Evolutionary conservation across 2,888 invertebrate genomes (phyloP).

Genomic region (Campoplex capitator): DNA sequence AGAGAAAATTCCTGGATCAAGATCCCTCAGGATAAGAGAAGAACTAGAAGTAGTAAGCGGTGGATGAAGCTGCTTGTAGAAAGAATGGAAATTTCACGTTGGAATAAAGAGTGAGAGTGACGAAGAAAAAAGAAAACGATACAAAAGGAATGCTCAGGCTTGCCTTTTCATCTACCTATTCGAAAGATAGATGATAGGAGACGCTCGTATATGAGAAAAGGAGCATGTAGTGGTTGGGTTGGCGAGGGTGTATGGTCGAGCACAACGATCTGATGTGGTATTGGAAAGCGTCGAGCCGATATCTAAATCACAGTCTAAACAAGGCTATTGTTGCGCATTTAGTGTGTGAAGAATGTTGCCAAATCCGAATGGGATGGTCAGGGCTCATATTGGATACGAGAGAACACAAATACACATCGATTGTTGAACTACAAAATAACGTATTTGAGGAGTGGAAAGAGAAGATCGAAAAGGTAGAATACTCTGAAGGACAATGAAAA

Average conservation of each 20-base stretch:
- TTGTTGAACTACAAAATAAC: constrained; percentile 54
- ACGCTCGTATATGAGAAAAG: constrained; percentile 61
- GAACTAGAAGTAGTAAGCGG: constrained; percentile 52
- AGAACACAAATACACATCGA: constrained; percentile 40
- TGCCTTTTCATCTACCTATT: constrained; percentile 69
- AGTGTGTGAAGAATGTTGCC: constrained; percentile 83
- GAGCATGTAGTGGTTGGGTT: constrained; percentile 57
- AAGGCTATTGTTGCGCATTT: constrained; percentile 83
- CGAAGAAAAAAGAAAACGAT: constrained; percentile 55
- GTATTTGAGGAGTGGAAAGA: constrained; percentile 58
- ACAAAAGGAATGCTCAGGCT: constrained; percentile 70
- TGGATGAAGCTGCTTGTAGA: constrained; percentile 69
- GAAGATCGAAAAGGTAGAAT: constrained; percentile 51
- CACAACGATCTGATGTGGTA: constrained; percentile 48
- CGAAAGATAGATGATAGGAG: constrained; percentile 73
- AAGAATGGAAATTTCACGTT: constrained; percentile 49
- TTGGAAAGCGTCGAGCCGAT: constrained; percentile 72
- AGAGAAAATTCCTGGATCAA: constrained; percentile 73
- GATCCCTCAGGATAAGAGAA: constrained; percentile 67
- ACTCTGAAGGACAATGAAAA: constrained; percentile 63
- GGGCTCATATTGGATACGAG: constrained; percentile 38
- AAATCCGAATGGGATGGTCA: constrained; percentile 75
- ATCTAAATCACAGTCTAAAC: constrained; percentile 83
- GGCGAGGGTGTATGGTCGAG: constrained; percentile 52
- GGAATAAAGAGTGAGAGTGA: constrained; percentile 44